These are phyloP conservation scores for Spermophilus dauricus DNA, from an alignment of 2,113 vertebrate species.

Conservation along the genomic window DNA sequence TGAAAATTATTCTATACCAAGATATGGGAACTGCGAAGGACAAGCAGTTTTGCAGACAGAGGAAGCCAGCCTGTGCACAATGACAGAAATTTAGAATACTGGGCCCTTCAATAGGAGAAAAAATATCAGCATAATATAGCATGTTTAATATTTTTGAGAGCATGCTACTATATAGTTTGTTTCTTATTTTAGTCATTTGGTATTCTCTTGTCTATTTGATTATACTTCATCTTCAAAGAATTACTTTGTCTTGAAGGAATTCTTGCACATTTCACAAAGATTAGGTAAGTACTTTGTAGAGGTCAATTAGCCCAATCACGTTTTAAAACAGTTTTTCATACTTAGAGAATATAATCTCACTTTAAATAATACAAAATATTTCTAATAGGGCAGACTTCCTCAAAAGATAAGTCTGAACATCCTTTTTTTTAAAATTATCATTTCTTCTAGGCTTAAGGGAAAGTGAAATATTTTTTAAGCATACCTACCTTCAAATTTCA, in stretches of 20 bases:
- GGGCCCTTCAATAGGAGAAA: neutral
- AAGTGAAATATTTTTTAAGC: neutral
- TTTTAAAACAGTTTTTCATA: neutral
- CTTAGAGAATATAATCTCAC: neutral
- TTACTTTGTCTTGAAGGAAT: slow-evolving; percentile 17
- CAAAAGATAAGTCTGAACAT: neutral
- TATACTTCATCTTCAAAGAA: slow-evolving; percentile 42
- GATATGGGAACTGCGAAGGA: neutral
- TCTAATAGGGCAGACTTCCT: neutral
- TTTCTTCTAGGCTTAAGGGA: neutral
- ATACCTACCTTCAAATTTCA: neutral
- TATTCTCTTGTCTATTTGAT: neutral
- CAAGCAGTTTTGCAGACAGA: neutral
- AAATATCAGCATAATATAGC: neutral
- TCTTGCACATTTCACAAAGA: neutral
- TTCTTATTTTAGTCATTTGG: neutral
- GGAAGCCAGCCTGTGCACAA: neutral
- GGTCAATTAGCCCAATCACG: neutral
- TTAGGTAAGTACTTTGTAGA: neutral
- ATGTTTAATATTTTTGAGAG: neutral
- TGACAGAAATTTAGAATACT: neutral
- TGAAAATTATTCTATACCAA: neutral
- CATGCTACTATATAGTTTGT: neutral
- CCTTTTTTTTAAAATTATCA: neutral
- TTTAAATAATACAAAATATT: slow-evolving; percentile 22